Evolutionary conservation across 1,140 invertebrate species (phyloP).

Genomic region (Thaumetopoea pityocampa): DNA sequence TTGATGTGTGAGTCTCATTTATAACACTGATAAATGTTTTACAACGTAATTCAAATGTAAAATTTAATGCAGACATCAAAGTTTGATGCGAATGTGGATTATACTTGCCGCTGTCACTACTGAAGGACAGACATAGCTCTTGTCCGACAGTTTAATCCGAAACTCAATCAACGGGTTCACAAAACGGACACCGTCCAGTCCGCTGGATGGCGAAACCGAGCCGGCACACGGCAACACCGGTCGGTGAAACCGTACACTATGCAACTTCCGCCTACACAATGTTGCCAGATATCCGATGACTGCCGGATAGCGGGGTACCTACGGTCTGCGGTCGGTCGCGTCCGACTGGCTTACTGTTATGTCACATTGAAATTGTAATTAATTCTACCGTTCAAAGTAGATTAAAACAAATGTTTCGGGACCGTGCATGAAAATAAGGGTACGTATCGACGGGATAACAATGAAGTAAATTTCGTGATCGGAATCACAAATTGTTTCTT

Average conservation of each 20-base stretch:
- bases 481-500: no score
- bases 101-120: no score
- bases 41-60: no score
- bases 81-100: no score
- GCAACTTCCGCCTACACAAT: slow-evolving; percentile 66
- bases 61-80: no score
- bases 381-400: no score
- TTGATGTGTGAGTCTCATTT: no score
- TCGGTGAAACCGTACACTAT: slow-evolving; percentile 68
- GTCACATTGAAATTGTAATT: slow-evolving; percentile 19
- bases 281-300: slow-evolving; percentile 61
- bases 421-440: no score
- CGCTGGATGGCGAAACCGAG: slow-evolving; percentile 52
- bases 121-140: slow-evolving; percentile 17
- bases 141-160: slow-evolving; percentile 51
- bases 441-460: no score
- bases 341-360: slow-evolving; percentile 37
- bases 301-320: slow-evolving; percentile 34
- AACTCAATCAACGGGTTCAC: slow-evolving; percentile 61
- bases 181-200: slow-evolving; percentile 54
- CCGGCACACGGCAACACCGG: slow-evolving; percentile 41
- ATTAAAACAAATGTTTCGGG: no score
- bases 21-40: no score
- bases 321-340: slow-evolving; percentile 42
- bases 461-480: no score